Evolutionary conservation across 2,797 vertebrate genomes (phyloP), one percentile per base, ranked within the genome.

Genomic region (Lepus townsendii): DNA sequence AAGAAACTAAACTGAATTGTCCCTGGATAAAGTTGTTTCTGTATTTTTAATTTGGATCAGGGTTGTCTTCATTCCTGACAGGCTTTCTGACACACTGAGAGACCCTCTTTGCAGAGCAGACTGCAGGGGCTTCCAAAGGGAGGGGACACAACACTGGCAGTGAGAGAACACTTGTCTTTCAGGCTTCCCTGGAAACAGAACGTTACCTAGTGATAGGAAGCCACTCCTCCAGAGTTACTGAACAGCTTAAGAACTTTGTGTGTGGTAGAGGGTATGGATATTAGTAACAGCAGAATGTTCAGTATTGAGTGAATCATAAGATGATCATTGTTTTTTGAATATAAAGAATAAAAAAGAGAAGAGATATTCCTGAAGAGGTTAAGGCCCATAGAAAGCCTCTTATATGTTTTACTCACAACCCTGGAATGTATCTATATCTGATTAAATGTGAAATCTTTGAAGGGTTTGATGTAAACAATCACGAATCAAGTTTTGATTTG

Each of bases 31-130:
- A 89, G 14, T 90, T 65, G 77, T 72, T 92, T 88, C 72, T 84
- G 9, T 35, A 50, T 68, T 93, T 94, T 94, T 22, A 90, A 83
- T 85, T 6, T 52, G 54, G 22, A 90, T 50, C 5, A 89, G 42
- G 32, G 17, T 32, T 82, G 20, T 19, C 19, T 80, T 73, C 11
- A 68, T 91, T 90, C n/a, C 57, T 90, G 5, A 0, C 52, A 52
- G 24, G 1, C 13, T 91, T 65, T 89, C 24, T 82, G 32, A 73
- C 9, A 62, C 52, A 47, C 3, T 52, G 19, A 52, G 17, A 30
- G 4, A 52, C 35, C 4, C 7, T 71, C 7, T 78, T 1, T 73
- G 30, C 35, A 52, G 7, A 68, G 10, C 4, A 16, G 26, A 78
- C 7, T 17, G 6, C 5, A 89, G 13, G 20, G 65, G 24, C 19